Evolutionary conservation across 35 echinoderm and acorn worm genomes (phyloP), one percentile per base, ranked within the genome.

Genomic region (Chiridota heheva): DNA sequence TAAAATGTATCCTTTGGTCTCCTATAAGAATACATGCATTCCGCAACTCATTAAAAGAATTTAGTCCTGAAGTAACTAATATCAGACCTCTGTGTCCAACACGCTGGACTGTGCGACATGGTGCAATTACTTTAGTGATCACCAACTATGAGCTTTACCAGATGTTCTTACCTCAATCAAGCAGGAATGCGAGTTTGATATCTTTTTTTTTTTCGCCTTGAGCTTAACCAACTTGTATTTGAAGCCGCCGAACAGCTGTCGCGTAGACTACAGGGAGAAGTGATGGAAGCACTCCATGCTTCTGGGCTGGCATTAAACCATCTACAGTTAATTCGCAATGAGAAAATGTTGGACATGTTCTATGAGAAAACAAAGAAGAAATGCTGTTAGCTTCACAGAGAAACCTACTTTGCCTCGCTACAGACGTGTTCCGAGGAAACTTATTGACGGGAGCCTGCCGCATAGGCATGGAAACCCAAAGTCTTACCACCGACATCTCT

Each of bases 61-160:
- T 47, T 72, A 43, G 36, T 47, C 28, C 20, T 72, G 69, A 7
- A 44, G 22, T 41, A 43, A 29, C 38, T 42, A 42, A 72, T 29
- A 72, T 72, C 36, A 72, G 34, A 72, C 69, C 36, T 72, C 69
- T 72, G 18, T 72, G 69, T 72, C 36, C 69, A 43, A 44, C 69
- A 47, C 36, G 69, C 13, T 44, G 69, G 69, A 72, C 69, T 72
- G 69, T 72, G 31, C 20, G 69, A 72, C 12, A 41, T 47, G 69
- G 34, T 8, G 34, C 10, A 36, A 72, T 72, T 72, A 39, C 36
- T 44, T 41, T 41, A 25, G 43, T 72, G 36, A 43, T 72, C 38
- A 47, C 3, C 69, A 72, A 72, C 69, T 72, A 72, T 72, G 69
- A 43, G 69, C 69, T 47, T 47, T 72, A 20, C 43, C 22, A 42